Evolutionary conservation across 2,888 invertebrate genomes (phyloP), one percentile per base, ranked within the genome.

Genomic region (Amblyjoppa fuscipennis): DNA sequence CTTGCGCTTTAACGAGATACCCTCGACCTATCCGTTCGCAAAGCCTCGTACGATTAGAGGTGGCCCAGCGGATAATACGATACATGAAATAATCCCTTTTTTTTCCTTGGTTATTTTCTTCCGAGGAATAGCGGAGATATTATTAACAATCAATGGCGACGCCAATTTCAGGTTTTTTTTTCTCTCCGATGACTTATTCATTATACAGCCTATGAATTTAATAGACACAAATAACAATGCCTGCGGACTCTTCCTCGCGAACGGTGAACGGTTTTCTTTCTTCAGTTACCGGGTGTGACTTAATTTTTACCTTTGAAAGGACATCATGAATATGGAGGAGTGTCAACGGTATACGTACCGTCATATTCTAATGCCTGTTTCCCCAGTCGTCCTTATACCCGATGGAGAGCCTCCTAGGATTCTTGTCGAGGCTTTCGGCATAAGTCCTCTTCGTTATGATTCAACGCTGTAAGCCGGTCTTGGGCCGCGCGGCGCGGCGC

Each of bases 401-500:
- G 91, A 92, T 89, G 90, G 73, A 25, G 59, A 87, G 86, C 79
- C 74, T 81, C 79, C 61, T 53, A 86, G 89, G 86, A 88, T 89
- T 88, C 87, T 87, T 89, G 88, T 88, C 85, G 88, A 87, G 87
- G 89, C 89, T 93, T 93, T 92, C 89, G 91, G 91, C 90, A 89
- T 93, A 93, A 93, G 93, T 93, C 93, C 93, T 93, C 92, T 93
- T 45, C 92, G 93, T 94, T 94, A 94, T 94, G 94, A 94, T 94
- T 94, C 94, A 94, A 93, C 92, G 93, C 90, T 92, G 92, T 93
- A 93, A 93, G 94, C 93, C 90, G 91, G 90, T 92, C 91, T 92
- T 91, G 91, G 88, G 45, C 86, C 84, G 87, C 89, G 85, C 87
- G 89, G 87, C 87, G 88, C 89, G 85, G 87, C 89, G 87, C 87